phyloP scores from a whole-genome alignment of 2,797 vertebrate species.

The Acomys russatus region DNA sequence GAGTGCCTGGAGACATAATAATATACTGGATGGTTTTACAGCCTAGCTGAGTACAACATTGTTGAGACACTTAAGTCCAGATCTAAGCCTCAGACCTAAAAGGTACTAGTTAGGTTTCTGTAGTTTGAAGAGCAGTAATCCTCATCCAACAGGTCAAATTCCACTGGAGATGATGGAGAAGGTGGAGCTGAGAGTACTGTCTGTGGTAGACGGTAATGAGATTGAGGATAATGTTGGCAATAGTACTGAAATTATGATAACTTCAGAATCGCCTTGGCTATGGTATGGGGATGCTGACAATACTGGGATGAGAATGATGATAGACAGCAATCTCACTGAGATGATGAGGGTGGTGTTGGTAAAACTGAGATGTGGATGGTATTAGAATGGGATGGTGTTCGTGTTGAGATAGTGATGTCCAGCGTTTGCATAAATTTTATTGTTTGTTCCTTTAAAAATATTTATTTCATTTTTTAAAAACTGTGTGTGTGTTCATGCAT shows the following conservation, averaged over 20 bases:
- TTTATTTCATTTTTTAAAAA: background rate
- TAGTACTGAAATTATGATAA: rapidly evolving
- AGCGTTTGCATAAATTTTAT: background rate
- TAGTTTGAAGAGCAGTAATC: background rate
- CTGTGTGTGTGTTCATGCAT: background rate
- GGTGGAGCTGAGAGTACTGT: background rate
- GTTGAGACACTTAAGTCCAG: background rate
- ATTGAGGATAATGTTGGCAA: background rate
- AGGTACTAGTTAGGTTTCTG: background rate
- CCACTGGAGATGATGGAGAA: background rate
- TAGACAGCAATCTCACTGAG: background rate
- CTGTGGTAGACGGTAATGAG: rapidly evolving
- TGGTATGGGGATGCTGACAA: background rate
- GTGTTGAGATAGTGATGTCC: rapidly evolving
- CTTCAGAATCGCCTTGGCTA: background rate
- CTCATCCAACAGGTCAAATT: background rate
- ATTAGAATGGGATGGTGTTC: too few species aligned
- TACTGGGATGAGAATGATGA: background rate
- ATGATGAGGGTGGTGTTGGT: background rate
- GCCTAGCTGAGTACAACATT: background rate
- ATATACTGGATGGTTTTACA: background rate
- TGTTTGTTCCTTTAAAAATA: background rate
- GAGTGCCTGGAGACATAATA: background rate
- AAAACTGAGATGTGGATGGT: background rate
- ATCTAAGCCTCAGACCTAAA: background rate